These are phyloP conservation scores for Eucera pruinosa DNA, from an alignment of 2,888 invertebrate species.

Conservation along the genomic window DNA sequence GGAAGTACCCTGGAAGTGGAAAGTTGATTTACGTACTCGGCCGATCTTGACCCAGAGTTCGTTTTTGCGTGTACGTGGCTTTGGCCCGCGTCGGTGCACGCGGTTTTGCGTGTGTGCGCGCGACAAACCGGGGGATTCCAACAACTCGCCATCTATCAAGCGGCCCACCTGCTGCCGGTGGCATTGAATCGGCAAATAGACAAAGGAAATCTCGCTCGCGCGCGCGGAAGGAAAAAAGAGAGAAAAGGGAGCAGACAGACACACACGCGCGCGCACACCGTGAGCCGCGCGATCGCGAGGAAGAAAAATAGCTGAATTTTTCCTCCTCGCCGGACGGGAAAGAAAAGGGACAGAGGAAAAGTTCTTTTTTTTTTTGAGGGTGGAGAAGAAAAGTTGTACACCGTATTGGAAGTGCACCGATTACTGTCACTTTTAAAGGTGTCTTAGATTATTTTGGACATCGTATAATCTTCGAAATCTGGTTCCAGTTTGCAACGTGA, in stretches of 20 bases:
- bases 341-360: neutral
- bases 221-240: constrained; percentile 28
- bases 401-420: too few relatives aligned
- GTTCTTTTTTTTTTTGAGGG: too few relatives aligned
- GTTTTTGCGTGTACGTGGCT: constrained; percentile 55
- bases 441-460: too few relatives aligned
- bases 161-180: constrained; percentile 70
- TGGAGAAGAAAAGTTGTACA: too few relatives aligned
- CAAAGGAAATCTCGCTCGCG: constrained; percentile 65
- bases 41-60: constrained; percentile 75
- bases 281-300: neutral
- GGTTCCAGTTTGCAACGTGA: too few relatives aligned
- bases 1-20: constrained; percentile 67
- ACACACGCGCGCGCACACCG: neutral
- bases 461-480: too few relatives aligned
- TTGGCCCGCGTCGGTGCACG: constrained; percentile 21
- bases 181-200: constrained; percentile 70
- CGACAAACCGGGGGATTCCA: constrained; percentile 55
- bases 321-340: too few relatives aligned
- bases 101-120: constrained; percentile 14
- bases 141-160: constrained; percentile 70
- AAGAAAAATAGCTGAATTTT: too few relatives aligned
- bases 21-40: constrained; percentile 75
- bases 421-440: too few relatives aligned
- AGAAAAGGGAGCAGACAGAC: neutral